phyloP scores from a whole-genome alignment of 2,113 vertebrate genomes.

The Tauraco erythrolophus region DNA sequence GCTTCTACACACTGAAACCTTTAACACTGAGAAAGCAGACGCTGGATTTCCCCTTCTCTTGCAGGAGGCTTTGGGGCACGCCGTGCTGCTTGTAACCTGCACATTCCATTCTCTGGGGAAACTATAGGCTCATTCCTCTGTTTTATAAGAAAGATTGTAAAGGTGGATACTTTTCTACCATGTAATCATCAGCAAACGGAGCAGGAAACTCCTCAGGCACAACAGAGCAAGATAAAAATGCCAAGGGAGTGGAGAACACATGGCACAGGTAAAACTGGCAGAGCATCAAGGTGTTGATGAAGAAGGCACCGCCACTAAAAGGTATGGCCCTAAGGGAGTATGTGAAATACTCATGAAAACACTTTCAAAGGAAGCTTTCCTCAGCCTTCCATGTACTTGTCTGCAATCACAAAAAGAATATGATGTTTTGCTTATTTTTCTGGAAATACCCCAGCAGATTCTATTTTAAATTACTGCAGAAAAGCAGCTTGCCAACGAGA shows the following conservation, averaged over 20 bases:
- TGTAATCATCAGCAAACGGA: neutral
- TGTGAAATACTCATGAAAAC: neutral
- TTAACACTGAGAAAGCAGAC: neutral
- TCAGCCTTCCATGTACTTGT: neutral
- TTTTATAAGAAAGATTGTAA: neutral
- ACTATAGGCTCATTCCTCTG: neutral
- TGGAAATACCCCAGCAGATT: neutral
- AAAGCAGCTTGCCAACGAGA: neutral
- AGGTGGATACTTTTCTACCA: neutral
- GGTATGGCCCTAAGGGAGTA: constrained; percentile 7
- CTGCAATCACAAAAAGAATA: neutral
- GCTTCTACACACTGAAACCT: neutral
- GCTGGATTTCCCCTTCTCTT: neutral
- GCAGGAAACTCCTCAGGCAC: constrained; percentile 37
- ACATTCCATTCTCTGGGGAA: neutral
- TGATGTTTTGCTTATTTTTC: neutral
- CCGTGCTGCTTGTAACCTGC: neutral
- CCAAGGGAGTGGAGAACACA: neutral
- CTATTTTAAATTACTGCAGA: neutral
- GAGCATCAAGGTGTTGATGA: constrained; percentile 4
- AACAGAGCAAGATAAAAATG: constrained; percentile 14
- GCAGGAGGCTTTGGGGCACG: neutral
- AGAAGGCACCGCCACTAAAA: neutral
- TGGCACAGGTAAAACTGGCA: constrained; percentile 22
- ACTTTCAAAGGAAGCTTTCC: neutral